phyloP scores from a whole-genome alignment of 1,140 invertebrate species.

The Orchestia grillus region DNA sequence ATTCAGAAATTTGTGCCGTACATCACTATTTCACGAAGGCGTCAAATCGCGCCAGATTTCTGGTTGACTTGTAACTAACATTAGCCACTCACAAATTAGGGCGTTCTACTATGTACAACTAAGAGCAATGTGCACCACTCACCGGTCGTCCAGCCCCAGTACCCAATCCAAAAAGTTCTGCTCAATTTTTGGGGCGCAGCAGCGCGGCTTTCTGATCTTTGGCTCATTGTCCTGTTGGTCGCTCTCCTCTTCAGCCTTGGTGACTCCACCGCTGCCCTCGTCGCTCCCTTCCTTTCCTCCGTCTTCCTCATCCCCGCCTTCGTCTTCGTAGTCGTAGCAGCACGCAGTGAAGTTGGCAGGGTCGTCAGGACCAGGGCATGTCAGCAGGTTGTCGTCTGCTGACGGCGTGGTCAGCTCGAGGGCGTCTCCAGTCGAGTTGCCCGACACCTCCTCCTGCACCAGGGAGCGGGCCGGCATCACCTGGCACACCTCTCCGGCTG shows the following conservation, averaged over 20 bases:
- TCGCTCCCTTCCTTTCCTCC: not conserved
- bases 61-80: too few relatives aligned
- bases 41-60: too few relatives aligned
- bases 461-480: not conserved
- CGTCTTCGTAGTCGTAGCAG: constrained; percentile 57
- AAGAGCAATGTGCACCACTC: not conserved
- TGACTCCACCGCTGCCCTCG: not conserved
- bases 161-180: constrained; percentile 14
- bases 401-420: not conserved
- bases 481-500: constrained; percentile 8
- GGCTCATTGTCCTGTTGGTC: not conserved
- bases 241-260: not conserved
- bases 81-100: too few relatives aligned
- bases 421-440: not conserved
- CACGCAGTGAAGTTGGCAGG: constrained; percentile 57
- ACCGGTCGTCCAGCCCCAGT: constrained; percentile 18
- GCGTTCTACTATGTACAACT: too few relatives aligned
- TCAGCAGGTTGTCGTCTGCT: constrained; percentile 1
- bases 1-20: too few relatives aligned
- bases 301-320: not conserved
- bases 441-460: not conserved
- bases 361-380: constrained; percentile 62
- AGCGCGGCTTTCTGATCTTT: constrained; percentile 18
- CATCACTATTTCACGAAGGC: too few relatives aligned
- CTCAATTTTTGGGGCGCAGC: constrained; percentile 39